Base-by-base conservation (phyloP, 2,797 vertebrate species). In the Spondyliosoma cantharus region DNA sequence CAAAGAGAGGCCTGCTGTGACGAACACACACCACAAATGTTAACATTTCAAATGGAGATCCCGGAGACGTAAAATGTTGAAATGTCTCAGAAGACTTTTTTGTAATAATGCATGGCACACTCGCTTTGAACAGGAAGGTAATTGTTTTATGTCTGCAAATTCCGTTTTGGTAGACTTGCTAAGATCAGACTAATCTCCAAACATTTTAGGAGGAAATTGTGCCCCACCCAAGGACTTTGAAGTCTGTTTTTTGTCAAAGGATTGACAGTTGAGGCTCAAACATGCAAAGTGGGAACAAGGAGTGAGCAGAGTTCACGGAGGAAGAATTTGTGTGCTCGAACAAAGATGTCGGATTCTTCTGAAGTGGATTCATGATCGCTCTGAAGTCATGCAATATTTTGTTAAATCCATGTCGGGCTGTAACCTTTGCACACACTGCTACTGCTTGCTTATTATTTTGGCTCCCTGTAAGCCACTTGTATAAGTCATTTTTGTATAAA, bases 181-280 rank as follows among this genome's bases (percentile, higher is more conserved):
- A 66, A 93, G 90, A 94, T 95, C 93, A 93, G 85, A 92, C 88
- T 87, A 87, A 90, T 90, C 91, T 92, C 87, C 83, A 91, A 93
- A 92, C 87, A 86, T 89, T 90, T 86, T 43, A 70, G 86, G 87
- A 89, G 91, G 91, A 93, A 95, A 88, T 75, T 57, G 78, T 70
- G 85, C 92, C 87, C 91, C 93, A 92, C 93, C 94, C 93, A 81
- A 54, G 3, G 46, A 53, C 91, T 95, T 95, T 95, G 89, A 95
- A 92, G 93, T 91, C 79, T 85, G 87, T 80, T 91, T 86, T 87
- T 14, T 83, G 71, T 86, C 75, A 64, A 64, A 85, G 59, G 71
- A 78, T 77, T 89, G 81, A 87, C 81, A 78, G 80, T 87, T 90
- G 63, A 19, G 29, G 24, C 54, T 73, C 1, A 80, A 86, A 76